Percentiles rank a stretch among this genome's conserved stretches.
Conservation (phyloP, 2,888 invertebrate species). For the Deilephila porcellus region DNA sequence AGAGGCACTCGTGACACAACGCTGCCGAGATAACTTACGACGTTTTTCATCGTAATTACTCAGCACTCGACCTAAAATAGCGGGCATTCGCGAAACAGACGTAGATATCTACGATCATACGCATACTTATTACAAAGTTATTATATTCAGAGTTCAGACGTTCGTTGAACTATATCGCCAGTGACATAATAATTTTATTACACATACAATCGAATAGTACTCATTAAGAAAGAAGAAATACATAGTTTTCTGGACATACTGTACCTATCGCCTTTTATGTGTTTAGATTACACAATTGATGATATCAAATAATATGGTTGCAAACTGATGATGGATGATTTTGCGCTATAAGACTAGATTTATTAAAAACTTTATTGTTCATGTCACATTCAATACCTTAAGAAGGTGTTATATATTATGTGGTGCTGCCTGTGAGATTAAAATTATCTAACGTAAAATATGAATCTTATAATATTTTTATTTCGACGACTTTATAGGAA, state of each 20-base stretch:
- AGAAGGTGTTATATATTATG: not conserved
- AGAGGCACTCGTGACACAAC: conserved; percentile 59
- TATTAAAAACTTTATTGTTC: no score
- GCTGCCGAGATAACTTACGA: conserved; percentile 66
- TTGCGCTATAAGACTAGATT: no score
- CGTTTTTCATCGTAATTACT: conserved; percentile 65
- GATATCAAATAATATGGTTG: no score
- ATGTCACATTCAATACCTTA: not conserved
- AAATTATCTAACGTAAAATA: not conserved
- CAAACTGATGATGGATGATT: no score
- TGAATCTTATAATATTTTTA: conserved; percentile 7
- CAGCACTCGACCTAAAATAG: conserved; percentile 66
- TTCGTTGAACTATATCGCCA: not conserved
- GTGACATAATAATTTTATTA: not conserved
- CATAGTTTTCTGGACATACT: no score
- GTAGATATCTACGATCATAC: not conserved
- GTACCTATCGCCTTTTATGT: no score
- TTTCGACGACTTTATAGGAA: not conserved
- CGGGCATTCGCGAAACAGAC: conserved; percentile 25
- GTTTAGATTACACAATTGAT: no score
- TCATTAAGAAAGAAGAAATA: not conserved
- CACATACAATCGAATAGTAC: conserved; percentile 1
- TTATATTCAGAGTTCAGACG: not conserved
- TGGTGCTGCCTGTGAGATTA: conserved; percentile 10
- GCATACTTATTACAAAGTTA: not conserved